Evolutionary conservation across 2,797 vertebrate species (phyloP).

Genomic region (Cryptoblepharus egeriae): DNA sequence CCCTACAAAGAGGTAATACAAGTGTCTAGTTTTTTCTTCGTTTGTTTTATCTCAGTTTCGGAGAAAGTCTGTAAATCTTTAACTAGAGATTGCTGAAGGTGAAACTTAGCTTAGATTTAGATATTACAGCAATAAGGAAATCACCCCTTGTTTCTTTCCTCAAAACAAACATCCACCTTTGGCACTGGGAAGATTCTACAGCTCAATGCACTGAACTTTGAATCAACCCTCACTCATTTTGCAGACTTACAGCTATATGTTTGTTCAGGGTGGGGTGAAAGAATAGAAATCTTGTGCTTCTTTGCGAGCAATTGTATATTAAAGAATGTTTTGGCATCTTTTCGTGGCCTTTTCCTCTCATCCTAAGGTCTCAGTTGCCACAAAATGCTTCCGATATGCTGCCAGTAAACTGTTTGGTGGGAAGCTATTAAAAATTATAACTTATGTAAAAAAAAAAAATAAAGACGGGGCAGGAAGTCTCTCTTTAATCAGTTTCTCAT

Average conservation of each 20-base stretch:
- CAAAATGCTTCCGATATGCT: slow-evolving; percentile 33
- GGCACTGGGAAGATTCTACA: background rate
- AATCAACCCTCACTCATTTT: slow-evolving; percentile 16
- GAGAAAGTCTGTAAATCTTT: background rate
- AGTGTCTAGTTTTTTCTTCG: background rate
- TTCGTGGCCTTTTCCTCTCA: slow-evolving; percentile 33
- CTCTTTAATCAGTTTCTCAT: slow-evolving; percentile 77
- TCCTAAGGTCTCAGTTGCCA: slow-evolving; percentile 4
- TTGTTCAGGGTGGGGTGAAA: slow-evolving; percentile 3
- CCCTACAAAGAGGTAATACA: too few relatives aligned
- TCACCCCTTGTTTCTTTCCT: slow-evolving; percentile 14
- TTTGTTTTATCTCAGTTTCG: background rate
- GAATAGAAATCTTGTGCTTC: slow-evolving; percentile 34
- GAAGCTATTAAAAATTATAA: slow-evolving; percentile 54
- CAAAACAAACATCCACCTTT: slow-evolving; percentile 36
- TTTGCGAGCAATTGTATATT: slow-evolving; percentile 28
- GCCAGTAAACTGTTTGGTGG: slow-evolving; percentile 51
- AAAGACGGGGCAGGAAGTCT: slow-evolving; percentile 51
- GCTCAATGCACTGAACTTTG: slow-evolving; percentile 21
- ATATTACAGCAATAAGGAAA: background rate
- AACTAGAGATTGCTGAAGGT: background rate
- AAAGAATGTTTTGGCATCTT: slow-evolving; percentile 40
- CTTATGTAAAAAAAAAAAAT: slow-evolving; percentile 9
- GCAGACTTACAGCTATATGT: background rate
- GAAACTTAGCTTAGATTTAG: background rate